Evolutionary conservation across 2,113 vertebrate species (phyloP), one percentile per base, ranked within the genome.

Genomic region (Stigmatopora argus): DNA sequence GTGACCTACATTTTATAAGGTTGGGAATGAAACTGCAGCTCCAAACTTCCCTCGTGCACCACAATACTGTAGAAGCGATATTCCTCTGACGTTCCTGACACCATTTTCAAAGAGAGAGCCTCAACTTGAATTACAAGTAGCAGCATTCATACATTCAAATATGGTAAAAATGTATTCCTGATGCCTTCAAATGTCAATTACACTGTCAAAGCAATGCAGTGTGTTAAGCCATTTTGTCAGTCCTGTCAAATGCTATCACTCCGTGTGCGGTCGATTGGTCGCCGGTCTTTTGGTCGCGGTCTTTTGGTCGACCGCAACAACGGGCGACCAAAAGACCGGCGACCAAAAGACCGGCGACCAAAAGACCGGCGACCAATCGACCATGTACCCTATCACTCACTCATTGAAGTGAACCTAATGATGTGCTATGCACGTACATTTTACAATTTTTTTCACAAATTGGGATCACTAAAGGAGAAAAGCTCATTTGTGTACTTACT

Each of bases 71-170:
- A 41, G 7, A 41, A 41, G 7, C 26, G 26, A 31, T 41, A 41
- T 41, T 41, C 38, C 38, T 10, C 7, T 41, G 38, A 41, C 38
- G 4, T 8, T 41, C 38, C 38, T 41, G 38, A 41, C 38, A 41
- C 38, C 38, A 41, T 7, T 41, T 41, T 41, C 1, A 41, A 9
- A 41, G 26, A 74, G 65, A 75, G 69, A 82, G 76, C 72, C 64
- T 77, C 74, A 80, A 86, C 83, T 69, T 77, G 77, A 87, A 78
- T 74, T 67, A 76, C 65, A 73, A 78, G 79, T 77, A 82, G 72
- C 49, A 57, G 63, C 67, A 52, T 31, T 31, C 26, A 31, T 31
- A 31, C 26, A 31, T 31, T 31, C 26, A 31, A 62, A 69, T 23
- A 46, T 65, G 60, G 64, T 66, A 72, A 65, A 69, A 72, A 77